Evolutionary conservation across 1,140 invertebrate genomes (phyloP), one percentile per base, ranked within the genome.

Genomic region (Saccostrea glomerata): DNA sequence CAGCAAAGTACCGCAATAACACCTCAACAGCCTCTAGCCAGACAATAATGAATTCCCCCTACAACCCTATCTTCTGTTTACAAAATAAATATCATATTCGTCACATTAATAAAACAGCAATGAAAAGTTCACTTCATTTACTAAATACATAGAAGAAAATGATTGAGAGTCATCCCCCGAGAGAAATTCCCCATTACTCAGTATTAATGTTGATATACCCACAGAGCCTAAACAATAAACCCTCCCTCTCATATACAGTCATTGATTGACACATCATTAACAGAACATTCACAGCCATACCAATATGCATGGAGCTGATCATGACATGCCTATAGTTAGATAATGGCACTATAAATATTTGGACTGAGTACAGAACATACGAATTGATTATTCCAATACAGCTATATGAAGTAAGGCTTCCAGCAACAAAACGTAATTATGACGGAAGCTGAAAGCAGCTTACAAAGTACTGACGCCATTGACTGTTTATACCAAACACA

Each of bases 231-330:
- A 63, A n/a, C 17, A 63, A 63, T 20, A 63, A 20, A 63, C n/a
- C 17, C 2, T 63, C 58, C n/a, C 15, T 20, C 17, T 20, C 3
- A 63, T 63, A 63, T 63, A 63, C n/a, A 20, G n/a, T 6, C 13
- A 63, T 63, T 63, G 58, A 63, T 63, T 63, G 58, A 63, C 58
- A 63, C 58, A 63, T n/a, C 58, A 63, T 63, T 63, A 63, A 17
- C 58, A n/a, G 47, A 47, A 9, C 47, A 47, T 47, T 47, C 2
- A 47, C 47, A 47, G 47, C 9, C 30, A 47, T 47, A 47, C 47
- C 47, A 47, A 47, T 47, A 47, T 47, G 47, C 47, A 47, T 47
- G 9, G 5, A 47, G 47, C 47, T 47, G 47, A 47, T 47, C 47
- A 47, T 47, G 9, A 47, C 47, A 47, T 47, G 47, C 47, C 47